A percentile compares a stretch with the other conserved stretches of the same genome.
Evolutionary conservation across 2,113 vertebrate species (phyloP).

Genomic region (Laticauda colubrina): DNA sequence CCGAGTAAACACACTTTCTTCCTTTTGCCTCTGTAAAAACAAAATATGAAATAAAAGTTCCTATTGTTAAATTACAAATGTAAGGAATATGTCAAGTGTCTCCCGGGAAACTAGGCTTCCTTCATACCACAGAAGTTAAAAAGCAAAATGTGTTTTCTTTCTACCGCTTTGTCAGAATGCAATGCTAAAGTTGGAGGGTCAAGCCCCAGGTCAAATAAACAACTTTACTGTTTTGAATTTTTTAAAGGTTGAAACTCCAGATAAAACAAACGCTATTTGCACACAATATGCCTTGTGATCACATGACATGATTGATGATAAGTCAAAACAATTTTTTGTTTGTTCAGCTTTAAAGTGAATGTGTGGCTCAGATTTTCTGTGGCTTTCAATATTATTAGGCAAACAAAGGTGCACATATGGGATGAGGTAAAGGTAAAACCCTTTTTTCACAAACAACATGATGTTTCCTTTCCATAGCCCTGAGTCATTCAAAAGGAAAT

Average conservation of each 20-base stretch:
- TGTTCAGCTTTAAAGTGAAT: slow-evolving; percentile 77
- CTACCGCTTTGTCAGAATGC: slow-evolving; percentile 71
- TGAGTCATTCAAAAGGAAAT: slow-evolving; percentile 54
- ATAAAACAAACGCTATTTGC: slow-evolving; percentile 76
- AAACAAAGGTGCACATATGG: slow-evolving; percentile 74
- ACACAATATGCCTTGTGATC: slow-evolving; percentile 74
- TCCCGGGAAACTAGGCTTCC: slow-evolving; percentile 59
- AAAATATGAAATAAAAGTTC: slow-evolving; percentile 54
- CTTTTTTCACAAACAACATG: slow-evolving; percentile 56
- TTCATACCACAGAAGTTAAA: slow-evolving; percentile 64
- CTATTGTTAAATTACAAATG: slow-evolving; percentile 58
- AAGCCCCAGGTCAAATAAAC: slow-evolving; percentile 75
- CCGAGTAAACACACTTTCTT: slow-evolving; percentile 67
- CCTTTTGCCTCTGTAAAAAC: slow-evolving; percentile 66
- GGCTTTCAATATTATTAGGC: slow-evolving; percentile 74
- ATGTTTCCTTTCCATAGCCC: slow-evolving; percentile 59
- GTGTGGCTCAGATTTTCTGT: slow-evolving; percentile 66
- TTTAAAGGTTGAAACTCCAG: slow-evolving; percentile 74
- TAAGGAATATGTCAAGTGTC: slow-evolving; percentile 62
- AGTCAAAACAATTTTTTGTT: slow-evolving; percentile 78
- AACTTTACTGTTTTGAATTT: slow-evolving; percentile 79
- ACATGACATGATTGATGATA: slow-evolving; percentile 78
- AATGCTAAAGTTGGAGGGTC: slow-evolving; percentile 69
- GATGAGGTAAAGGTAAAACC: slow-evolving; percentile 63
- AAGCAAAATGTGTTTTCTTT: slow-evolving; percentile 72